Conservation (phyloP, 2,113 vertebrate species). For the Stomatorhinus ivindoensis region DNA sequence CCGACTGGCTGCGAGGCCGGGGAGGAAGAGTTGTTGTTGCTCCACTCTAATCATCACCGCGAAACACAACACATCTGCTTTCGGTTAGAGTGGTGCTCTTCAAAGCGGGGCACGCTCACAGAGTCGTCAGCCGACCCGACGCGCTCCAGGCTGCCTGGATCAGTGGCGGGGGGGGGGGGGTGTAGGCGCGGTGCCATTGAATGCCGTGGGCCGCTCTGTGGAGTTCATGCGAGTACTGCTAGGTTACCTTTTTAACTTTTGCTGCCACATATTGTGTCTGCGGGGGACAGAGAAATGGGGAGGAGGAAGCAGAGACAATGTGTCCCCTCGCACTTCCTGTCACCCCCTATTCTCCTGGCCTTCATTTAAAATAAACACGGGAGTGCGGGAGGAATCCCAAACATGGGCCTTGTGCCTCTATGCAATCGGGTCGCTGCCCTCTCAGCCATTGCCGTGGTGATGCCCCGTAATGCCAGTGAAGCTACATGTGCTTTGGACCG, state of each 20-base stretch:
- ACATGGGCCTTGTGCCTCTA: background rate
- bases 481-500: background rate
- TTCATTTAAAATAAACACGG: background rate
- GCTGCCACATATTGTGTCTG: background rate
- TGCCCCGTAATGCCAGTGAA: background rate
- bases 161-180: background rate
- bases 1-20: background rate
- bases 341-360: background rate
- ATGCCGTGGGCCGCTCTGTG: background rate
- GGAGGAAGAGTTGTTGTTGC: slow-evolving; percentile 5
- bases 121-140: background rate
- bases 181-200: background rate
- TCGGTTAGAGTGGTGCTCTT: background rate
- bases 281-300: background rate
- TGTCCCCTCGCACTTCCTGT: background rate
- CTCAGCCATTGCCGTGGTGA: background rate
- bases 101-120: background rate
- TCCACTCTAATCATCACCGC: slow-evolving; percentile 12
- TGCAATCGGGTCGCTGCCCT: background rate
- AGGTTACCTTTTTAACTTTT: background rate
- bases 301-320: background rate
- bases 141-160: background rate
- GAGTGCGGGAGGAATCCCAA: background rate
- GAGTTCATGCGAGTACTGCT: background rate
- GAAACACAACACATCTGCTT: slow-evolving; percentile 19